phyloP scores from a whole-genome alignment of 1,140 invertebrate genomes.

The Dendrolimus kikuchii region DNA sequence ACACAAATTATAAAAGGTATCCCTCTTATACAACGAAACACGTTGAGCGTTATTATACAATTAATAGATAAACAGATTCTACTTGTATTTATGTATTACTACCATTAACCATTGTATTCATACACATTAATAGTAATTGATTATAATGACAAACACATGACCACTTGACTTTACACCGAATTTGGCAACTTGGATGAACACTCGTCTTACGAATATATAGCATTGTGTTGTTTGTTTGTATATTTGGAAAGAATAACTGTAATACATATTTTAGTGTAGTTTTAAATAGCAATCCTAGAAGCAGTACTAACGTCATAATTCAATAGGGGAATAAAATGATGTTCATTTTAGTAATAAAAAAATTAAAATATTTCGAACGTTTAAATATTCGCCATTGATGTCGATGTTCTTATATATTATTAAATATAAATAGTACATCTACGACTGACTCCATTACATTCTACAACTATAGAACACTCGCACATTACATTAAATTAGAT shows the following conservation, averaged over 20 bases:
- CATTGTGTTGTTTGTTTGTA: slow-evolving; percentile 1
- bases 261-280: too few species aligned
- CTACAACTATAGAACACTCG: slow-evolving; percentile 69
- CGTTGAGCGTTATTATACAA: slow-evolving; percentile 65
- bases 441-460: slow-evolving; percentile 51
- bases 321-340: too few species aligned
- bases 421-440: slow-evolving; percentile 29
- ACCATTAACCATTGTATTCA: slow-evolving; percentile 19
- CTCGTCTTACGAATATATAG: slow-evolving; percentile 25
- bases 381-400: background rate
- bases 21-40: slow-evolving; percentile 50
- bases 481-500: slow-evolving; percentile 63
- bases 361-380: slow-evolving; percentile 1
- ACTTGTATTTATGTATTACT: slow-evolving; percentile 37
- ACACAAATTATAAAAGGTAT: slow-evolving; percentile 40
- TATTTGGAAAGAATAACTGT: too few species aligned
- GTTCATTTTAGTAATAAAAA: too few species aligned
- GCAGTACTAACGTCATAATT: too few species aligned
- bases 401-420: slow-evolving; percentile 8
- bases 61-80: slow-evolving; percentile 44
- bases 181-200: slow-evolving; percentile 68
- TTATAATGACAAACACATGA: slow-evolving; percentile 44
- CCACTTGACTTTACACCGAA: slow-evolving; percentile 54
- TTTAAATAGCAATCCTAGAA: too few species aligned
- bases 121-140: slow-evolving; percentile 44